phyloP scores from a whole-genome alignment of 1,140 invertebrate genomes.

The Drosophila sturtevanti region DNA sequence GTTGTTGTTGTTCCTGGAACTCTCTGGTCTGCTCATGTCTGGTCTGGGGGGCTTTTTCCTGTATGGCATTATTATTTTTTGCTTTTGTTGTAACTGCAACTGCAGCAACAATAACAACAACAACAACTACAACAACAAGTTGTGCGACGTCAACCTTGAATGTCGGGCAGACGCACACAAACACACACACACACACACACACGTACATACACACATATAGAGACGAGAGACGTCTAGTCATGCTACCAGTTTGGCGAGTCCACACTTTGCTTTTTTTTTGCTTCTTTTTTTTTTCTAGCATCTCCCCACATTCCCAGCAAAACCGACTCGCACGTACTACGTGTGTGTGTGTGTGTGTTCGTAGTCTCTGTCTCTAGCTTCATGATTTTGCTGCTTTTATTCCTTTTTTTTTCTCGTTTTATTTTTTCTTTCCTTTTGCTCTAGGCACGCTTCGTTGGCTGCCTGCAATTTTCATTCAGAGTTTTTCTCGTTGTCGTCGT shows the following conservation, averaged over 20 bases:
- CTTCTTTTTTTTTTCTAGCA: constrained; percentile 41
- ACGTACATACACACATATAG: constrained; percentile 8
- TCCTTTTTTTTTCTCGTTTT: constrained; percentile 15
- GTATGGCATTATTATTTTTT: background rate
- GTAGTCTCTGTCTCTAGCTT: constrained; percentile 49
- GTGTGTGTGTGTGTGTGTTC: constrained; percentile 44
- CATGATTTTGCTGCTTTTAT: constrained; percentile 16
- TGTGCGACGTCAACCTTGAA: constrained; percentile 71
- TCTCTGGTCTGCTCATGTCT: background rate
- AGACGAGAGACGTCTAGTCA: constrained; percentile 27
- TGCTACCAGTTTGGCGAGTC: constrained; percentile 53
- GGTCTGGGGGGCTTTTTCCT: background rate
- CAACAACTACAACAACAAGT: constrained; percentile 54
- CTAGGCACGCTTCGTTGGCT: constrained; percentile 66
- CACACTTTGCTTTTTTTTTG: constrained; percentile 13
- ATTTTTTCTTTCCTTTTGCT: constrained; percentile 36
- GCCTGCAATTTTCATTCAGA: constrained; percentile 77
- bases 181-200: constrained; percentile 19
- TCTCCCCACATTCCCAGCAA: constrained; percentile 17
- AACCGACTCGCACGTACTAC: constrained; percentile 39
- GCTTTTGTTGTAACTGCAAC: constrained; percentile 43
- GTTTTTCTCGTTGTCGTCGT: constrained; percentile 60
- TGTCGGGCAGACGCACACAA: constrained; percentile 69
- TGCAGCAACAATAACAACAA: constrained; percentile 11
- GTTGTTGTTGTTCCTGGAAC: constrained; percentile 28